These are phyloP conservation scores for Erebia ligea DNA, from an alignment of 2,888 invertebrate genomes.

Conservation along the genomic window DNA sequence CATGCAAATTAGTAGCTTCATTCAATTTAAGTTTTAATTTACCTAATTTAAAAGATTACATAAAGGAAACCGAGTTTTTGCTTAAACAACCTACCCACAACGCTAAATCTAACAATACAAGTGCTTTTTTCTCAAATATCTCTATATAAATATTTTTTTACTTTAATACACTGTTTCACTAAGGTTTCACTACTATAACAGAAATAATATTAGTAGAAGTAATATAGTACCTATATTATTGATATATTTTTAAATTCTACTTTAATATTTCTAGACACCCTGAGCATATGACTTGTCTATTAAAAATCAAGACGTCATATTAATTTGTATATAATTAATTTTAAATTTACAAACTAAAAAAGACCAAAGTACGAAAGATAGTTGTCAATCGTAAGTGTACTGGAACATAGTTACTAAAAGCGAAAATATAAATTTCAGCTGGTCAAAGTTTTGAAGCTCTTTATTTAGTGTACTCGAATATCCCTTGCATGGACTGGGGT, in stretches of 20 bases:
- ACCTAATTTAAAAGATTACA: neutral
- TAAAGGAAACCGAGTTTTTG: neutral
- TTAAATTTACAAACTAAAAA: neutral
- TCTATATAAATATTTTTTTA: neutral
- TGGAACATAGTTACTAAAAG: neutral
- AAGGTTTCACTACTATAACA: neutral
- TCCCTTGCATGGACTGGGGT: conserved; percentile 85
- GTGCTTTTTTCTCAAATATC: neutral
- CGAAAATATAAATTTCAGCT: neutral
- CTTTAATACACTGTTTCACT: neutral
- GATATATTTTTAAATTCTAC: conserved; percentile 12
- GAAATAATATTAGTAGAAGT: conserved; percentile 9
- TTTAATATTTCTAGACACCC: conserved; percentile 23
- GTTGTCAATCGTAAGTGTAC: neutral
- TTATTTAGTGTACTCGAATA: conserved; percentile 81
- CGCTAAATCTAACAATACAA: neutral
- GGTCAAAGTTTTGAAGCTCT: conserved; percentile 4
- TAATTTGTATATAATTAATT: conserved; percentile 8
- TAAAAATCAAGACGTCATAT: conserved; percentile 16
- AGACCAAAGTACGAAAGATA: neutral
- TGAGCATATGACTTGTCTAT: conserved; percentile 19
- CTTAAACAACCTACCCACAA: neutral
- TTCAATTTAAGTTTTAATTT: neutral
- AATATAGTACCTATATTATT: neutral
- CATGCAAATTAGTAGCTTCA: neutral